Percentiles rank a stretch among this genome's conserved stretches.
phyloP scores from a whole-genome alignment of 2,113 vertebrate genomes.

The Anhinga anhinga region DNA sequence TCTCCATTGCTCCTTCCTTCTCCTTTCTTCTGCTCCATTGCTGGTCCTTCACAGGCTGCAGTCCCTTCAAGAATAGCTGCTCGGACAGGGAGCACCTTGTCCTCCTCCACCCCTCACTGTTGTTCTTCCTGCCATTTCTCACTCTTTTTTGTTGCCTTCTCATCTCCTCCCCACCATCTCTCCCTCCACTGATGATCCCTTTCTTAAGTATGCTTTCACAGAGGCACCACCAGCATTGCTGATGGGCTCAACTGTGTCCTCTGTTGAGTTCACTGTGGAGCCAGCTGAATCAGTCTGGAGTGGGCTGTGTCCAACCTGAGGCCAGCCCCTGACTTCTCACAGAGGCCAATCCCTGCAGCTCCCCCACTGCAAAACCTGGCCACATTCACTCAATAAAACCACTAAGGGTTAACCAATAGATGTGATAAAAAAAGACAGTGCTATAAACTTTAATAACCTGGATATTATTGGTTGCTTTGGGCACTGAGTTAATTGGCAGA shows the following conservation, averaged over 20 bases:
- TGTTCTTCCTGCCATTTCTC: neutral
- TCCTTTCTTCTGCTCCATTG: neutral
- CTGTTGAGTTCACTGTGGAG: fast-evolving
- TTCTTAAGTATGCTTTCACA: neutral
- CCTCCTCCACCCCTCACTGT: neutral
- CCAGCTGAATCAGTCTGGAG: neutral
- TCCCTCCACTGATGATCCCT: neutral
- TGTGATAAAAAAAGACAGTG: neutral
- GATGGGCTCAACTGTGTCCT: neutral
- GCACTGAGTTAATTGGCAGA: neutral
- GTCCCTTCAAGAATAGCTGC: neutral
- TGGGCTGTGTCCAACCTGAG: neutral
- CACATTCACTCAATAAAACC: neutral
- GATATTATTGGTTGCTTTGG: neutral
- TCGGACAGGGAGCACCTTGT: neutral
- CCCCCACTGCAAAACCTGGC: neutral
- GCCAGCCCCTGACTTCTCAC: neutral
- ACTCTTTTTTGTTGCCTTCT: neutral
- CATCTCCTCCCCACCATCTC: no score
- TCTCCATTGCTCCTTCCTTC: neutral
- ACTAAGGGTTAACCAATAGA: neutral
- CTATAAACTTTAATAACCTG: neutral
- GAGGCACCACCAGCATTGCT: neutral
- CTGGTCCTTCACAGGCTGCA: fast-evolving
- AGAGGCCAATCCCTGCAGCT: neutral